Evolutionary conservation across 2,113 vertebrate species (phyloP).

Genomic region (Herpetotheres cachinnans): DNA sequence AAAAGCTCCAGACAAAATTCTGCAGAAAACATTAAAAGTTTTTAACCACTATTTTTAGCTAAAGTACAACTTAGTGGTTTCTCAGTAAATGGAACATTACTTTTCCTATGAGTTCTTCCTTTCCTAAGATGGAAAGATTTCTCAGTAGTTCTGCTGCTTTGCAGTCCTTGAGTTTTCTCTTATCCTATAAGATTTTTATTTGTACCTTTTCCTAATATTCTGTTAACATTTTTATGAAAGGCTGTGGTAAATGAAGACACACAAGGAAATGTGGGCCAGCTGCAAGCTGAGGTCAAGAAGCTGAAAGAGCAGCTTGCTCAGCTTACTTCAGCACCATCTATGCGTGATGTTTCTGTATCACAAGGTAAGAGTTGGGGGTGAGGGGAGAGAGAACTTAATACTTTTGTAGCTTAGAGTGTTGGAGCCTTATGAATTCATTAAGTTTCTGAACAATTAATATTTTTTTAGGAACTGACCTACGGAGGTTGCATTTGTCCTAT

Average conservation of each 20-base stretch:
- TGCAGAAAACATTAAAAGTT: not conserved
- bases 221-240: conserved; percentile 63
- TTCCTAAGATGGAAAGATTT: not conserved
- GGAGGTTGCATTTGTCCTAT: not conserved
- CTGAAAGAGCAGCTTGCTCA: conserved; percentile 88
- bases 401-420: not conserved
- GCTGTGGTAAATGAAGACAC: conserved; percentile 95
- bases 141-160: not conserved
- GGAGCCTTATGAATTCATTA: not conserved
- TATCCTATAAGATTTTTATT: not conserved
- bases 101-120: not conserved
- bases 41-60: not conserved
- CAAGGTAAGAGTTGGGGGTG: conserved; percentile 47
- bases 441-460: not conserved
- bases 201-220: not conserved
- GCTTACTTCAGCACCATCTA: conserved; percentile 54
- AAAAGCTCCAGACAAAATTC: not conserved
- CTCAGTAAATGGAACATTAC: not conserved
- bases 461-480: not conserved
- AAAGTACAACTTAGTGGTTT: not conserved
- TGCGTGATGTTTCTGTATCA: not conserved
- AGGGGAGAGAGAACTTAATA: not conserved
- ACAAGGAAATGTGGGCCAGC: conserved; percentile 90
- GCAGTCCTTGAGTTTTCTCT: not conserved
- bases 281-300: conserved; percentile 92